These are phyloP conservation scores for Phyllostomus discolor DNA, from an alignment of 2,113 vertebrate species.

Conservation along the genomic window DNA sequence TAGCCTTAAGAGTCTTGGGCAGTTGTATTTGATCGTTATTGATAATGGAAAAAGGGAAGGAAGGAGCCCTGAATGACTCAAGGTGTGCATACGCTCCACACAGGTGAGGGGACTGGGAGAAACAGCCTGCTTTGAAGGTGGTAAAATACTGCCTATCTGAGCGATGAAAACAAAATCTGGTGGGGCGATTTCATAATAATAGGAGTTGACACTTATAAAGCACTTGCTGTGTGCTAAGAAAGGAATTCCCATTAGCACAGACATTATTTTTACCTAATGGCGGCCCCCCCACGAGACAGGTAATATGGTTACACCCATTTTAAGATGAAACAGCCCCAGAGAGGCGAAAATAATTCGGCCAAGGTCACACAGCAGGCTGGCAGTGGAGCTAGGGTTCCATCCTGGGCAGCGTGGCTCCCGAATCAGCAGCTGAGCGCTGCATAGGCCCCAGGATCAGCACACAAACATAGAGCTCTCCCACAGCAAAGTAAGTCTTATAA, in stretches of 20 bases:
- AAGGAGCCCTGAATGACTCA: not conserved
- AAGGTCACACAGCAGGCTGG: not conserved
- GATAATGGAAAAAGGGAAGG: not conserved
- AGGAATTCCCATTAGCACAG: not conserved
- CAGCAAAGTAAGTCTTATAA: not conserved
- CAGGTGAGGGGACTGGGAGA: not conserved
- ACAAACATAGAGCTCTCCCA: not conserved
- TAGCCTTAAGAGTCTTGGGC: not conserved
- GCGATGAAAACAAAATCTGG: not conserved
- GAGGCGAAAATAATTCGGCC: not conserved
- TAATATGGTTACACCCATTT: not conserved
- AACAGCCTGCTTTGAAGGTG: not conserved
- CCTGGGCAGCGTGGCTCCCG: not conserved
- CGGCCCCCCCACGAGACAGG: not conserved
- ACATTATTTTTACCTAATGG: not conserved
- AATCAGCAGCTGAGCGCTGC: not conserved
- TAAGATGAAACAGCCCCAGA: not conserved
- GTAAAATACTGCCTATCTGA: not conserved
- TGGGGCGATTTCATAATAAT: not conserved
- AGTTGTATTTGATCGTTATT: not conserved
- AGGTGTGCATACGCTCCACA: not conserved
- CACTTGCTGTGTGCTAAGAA: not conserved
- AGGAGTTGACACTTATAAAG: not conserved
- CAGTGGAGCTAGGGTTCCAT: not conserved
- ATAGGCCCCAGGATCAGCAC: not conserved